Evolutionary conservation across 2,888 invertebrate genomes (phyloP), one percentile per base, ranked within the genome.

Genomic region (Prosopocoilus inquinatus): DNA sequence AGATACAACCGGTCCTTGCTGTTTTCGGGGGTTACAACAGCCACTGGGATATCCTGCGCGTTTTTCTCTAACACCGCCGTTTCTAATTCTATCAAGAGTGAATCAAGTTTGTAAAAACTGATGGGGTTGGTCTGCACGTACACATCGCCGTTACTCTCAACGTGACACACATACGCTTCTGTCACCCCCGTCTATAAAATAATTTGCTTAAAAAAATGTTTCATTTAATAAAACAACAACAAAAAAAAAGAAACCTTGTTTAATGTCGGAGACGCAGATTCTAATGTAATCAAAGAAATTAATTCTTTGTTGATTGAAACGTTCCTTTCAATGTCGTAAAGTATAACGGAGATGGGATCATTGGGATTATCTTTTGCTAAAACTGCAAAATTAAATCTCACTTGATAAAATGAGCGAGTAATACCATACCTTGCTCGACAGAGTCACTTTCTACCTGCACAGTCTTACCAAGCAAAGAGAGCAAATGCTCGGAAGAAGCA

Each of bases 381-480:
- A 49, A 51, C 13, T 16, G n/a, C 5, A 53, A 47, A 53, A 11
- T 9, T 11, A 4, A 48, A 39, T 15, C 9, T 33, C 44, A 47
- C 41, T 28, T 13, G 11, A 50, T 13, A 3, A 20, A 9, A 9
- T 41, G 39, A 8, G 33, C 13, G 20, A 3, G 5, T 28, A 4
- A 28, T 39, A 52, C 57, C 20, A 28, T 39, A 52, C 57, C 54
- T 7, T 47, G 51, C 43, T 59, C 58, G 1, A 56, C 70, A 72
- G 75, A 67, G 76, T 78, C 64, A 67, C 65, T 56, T 67, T 79
- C 72, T 71, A 82, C 70, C 74, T 79, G 57, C 38, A 69, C 65
- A 75, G 76, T 67, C 75, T 70, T 73, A 74, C 80, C 80, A 72
- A 81, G 73, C 75, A 82, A 69, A 71, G 75, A 9, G 75, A 80